Evolutionary conservation across 2,888 invertebrate species (phyloP).

Genomic region (Aradus depressus): DNA sequence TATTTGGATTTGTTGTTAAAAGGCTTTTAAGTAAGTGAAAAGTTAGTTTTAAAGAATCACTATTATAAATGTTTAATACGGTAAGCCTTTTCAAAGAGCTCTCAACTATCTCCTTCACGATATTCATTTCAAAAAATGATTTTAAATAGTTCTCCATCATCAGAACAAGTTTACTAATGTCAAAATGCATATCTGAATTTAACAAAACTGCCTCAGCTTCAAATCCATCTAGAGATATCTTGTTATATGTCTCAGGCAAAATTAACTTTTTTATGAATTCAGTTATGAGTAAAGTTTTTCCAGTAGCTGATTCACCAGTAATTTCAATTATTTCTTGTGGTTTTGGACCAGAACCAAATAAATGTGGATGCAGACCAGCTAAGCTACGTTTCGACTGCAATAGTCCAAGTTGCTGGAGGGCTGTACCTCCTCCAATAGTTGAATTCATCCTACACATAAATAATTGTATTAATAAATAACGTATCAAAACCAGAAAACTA

Average conservation of each 20-base stretch:
- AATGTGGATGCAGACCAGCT: conserved; percentile 39
- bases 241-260: conserved; percentile 35
- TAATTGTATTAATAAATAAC: neutral
- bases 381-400: conserved; percentile 40
- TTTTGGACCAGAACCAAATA: conserved; percentile 40
- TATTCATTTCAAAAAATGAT: conserved; percentile 22
- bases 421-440: conserved; percentile 44
- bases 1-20: conserved; percentile 36
- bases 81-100: conserved; percentile 36
- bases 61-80: conserved; percentile 38
- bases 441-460: conserved; percentile 19
- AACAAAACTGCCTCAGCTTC: conserved; percentile 40
- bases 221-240: conserved; percentile 37
- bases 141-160: conserved; percentile 36
- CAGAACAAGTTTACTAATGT: conserved; percentile 36
- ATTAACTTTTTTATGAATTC: conserved; percentile 41
- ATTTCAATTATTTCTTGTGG: conserved; percentile 41
- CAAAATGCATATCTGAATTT: conserved; percentile 43
- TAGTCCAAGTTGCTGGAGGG: conserved; percentile 46
- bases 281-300: conserved; percentile 41
- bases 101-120: conserved; percentile 28
- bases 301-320: conserved; percentile 38
- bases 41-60: conserved; percentile 36
- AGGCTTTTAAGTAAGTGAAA: conserved; percentile 37
- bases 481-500: neutral